phyloP scores from a whole-genome alignment of 2,797 vertebrate genomes.

The Sebastes oblongus region DNA sequence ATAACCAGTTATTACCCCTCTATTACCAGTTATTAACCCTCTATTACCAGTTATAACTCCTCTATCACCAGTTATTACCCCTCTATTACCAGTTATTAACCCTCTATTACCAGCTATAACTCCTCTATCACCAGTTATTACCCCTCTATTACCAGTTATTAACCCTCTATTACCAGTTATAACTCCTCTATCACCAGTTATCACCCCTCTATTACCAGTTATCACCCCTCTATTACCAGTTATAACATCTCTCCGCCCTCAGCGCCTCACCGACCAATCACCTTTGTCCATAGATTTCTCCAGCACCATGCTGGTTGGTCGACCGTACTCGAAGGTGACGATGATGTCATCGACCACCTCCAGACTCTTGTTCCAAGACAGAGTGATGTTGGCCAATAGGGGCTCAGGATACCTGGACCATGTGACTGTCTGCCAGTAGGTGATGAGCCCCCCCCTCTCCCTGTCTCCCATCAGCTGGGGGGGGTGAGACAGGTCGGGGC shows the following conservation, averaged over 20 bases:
- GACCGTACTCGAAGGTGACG: slow-evolving; percentile 94
- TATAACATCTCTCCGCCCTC: not conserved
- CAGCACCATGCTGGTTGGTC: slow-evolving; percentile 95
- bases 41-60: too few species aligned
- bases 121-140: too few species aligned
- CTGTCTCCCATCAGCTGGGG: slow-evolving; percentile 95
- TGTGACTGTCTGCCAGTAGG: slow-evolving; percentile 97
- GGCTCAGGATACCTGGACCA: slow-evolving; percentile 94
- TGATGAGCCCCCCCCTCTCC: slow-evolving; percentile 91
- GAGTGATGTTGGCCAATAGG: slow-evolving; percentile 92
- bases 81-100: too few species aligned
- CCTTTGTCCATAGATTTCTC: slow-evolving; percentile 97
- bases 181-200: too few species aligned
- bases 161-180: too few species aligned
- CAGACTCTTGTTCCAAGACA: slow-evolving; percentile 98
- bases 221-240: too few species aligned
- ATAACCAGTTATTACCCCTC: too few species aligned
- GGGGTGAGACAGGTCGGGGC: slow-evolving; percentile 94
- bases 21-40: too few species aligned
- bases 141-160: too few species aligned
- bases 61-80: too few species aligned
- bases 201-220: too few species aligned
- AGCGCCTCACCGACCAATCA: slow-evolving; percentile 14
- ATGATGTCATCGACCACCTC: slow-evolving; percentile 94
- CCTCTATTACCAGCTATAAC: too few species aligned